Evolutionary conservation across 2,113 vertebrate genomes (phyloP).

Genomic region (Anarhynchus alexandrinus): DNA sequence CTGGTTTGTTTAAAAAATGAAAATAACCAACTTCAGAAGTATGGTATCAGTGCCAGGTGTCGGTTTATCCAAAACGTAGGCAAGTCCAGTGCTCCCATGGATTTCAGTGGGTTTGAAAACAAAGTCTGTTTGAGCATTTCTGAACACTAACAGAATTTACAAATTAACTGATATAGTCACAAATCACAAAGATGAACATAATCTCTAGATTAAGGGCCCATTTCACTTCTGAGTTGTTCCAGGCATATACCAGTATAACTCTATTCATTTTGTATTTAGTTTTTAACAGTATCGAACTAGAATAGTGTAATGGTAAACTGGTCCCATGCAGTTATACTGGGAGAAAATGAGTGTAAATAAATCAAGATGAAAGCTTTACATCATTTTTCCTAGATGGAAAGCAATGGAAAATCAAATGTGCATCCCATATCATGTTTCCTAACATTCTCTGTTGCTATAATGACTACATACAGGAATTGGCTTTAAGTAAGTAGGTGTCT

Average conservation of each 20-base stretch:
- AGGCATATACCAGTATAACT: background rate
- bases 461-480: background rate
- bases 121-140: background rate
- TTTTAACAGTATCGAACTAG: background rate
- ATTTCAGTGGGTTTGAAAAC: background rate
- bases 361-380: background rate
- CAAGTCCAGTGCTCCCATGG: background rate
- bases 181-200: background rate
- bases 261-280: background rate
- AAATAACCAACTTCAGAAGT: background rate
- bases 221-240: background rate
- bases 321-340: background rate
- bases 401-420: background rate
- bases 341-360: background rate
- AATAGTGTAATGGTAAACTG: background rate
- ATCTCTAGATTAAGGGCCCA: background rate
- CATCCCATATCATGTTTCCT: background rate
- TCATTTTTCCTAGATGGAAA: background rate
- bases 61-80: background rate
- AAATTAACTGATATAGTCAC: background rate
- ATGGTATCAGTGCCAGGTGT: background rate
- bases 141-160: background rate
- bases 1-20: slow-evolving; percentile 11
- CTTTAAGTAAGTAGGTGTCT: background rate
- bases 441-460: background rate